These are phyloP conservation scores for Elmis aenea DNA, from an alignment of 2,888 invertebrate species.

Conservation along the genomic window DNA sequence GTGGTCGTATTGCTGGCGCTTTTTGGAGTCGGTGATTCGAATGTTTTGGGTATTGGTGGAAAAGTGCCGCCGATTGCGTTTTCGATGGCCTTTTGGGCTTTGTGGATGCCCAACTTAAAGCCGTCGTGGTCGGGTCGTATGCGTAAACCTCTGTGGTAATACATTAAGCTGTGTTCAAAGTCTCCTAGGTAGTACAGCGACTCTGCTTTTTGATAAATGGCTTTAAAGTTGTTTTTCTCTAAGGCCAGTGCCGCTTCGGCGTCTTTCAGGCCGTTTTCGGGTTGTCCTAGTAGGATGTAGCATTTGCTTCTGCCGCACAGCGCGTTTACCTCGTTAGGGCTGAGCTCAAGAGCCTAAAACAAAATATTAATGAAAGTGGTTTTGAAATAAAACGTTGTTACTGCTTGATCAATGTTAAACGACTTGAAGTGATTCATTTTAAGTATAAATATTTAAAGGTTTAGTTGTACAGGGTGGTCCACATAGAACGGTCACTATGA, in stretches of 20 bases:
- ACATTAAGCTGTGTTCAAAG: conserved; percentile 89
- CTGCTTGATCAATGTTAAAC: no score
- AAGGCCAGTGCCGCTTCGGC: conserved; percentile 75
- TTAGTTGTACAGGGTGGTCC: no score
- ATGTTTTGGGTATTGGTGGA: conserved; percentile 17
- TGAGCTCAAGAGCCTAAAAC: conserved; percentile 79
- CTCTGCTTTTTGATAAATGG: conserved; percentile 87
- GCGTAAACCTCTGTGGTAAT: conserved; percentile 81
- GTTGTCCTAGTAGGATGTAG: conserved; percentile 78
- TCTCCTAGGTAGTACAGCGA: conserved; percentile 86
- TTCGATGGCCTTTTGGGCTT: conserved; percentile 90
- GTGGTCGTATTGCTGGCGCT: conserved; percentile 7
- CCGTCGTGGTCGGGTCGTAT: conserved; percentile 78
- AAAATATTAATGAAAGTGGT: no score
- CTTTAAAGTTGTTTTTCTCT: conserved; percentile 67
- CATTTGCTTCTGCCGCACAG: conserved; percentile 87
- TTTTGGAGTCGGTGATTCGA: conserved; percentile 11
- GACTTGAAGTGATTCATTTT: no score
- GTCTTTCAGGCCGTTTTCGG: conserved; percentile 74
- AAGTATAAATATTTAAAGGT: no score
- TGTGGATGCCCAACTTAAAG: conserved; percentile 78
- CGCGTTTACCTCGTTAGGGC: conserved; percentile 78
- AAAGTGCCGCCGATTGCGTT: conserved; percentile 68
- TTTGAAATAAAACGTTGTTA: no score
- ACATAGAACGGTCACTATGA: no score